Base-by-base conservation (phyloP, 2,113 vertebrate genomes). In the Nicator chloris region DNA sequence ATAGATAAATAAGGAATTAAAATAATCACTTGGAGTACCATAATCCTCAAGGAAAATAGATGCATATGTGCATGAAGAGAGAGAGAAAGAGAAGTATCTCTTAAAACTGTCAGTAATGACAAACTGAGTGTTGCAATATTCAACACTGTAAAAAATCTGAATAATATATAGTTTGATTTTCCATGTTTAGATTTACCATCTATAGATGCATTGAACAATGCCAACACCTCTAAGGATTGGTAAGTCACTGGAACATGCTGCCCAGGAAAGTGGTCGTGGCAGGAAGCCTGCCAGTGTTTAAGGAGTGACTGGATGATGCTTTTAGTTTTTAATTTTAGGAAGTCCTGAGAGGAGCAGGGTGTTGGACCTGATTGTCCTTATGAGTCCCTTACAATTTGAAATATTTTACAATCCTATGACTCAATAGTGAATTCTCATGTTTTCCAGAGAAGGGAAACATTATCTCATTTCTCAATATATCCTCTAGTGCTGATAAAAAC, bases 281-380 rank as follows among this genome's bases (percentile, higher is more conserved):
- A 71, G 17, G 6, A 70, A 88, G 22, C 15, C 30, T 57, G 31
- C 27, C 42, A 57, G 50, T 35, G 8, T 44, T 57, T 35, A 50
- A 50, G 18, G 33, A 23, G 4, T 0, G 0, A 42, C 9, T 35
- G 26, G 24, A 56, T 33, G 17, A 37, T 37, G 42, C 9, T 42
- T 49, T 49, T 26, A 63, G 30, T 30, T 70, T 78, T 39, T 40
- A 40, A 10, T 49, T 76, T 70, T 45, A 56, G 21, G 10, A 22
- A 30, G 19, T 66, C 27, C n/a, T 59, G 39, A 7, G 2, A 69
- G 37, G 6, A 73, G 5, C 16, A 73, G 22, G 5, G 11, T 33
- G 11, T 7, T 78, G 13, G 14, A 59, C n/a, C 9, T 4, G 2
- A 33, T 75, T 39, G 66, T 61, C 7, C 35, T 49, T 45, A 56